Base-by-base conservation (phyloP, 1,140 invertebrate genomes). In the Samia ricini region DNA sequence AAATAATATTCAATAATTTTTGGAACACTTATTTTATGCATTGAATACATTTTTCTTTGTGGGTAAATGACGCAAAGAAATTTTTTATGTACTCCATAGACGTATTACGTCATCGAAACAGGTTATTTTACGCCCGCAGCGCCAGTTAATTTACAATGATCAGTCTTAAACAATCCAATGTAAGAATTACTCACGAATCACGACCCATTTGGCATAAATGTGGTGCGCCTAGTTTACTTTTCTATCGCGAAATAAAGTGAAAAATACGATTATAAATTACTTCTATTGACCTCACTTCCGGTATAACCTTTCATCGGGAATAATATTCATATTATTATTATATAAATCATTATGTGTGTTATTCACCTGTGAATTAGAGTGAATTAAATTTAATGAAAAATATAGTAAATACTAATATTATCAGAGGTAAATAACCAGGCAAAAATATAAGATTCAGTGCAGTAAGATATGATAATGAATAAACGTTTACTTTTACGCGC, bases 401-500 rank as follows among this genome's bases (percentile, higher is more conserved):
- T 42, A 15, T 42, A n/a, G n/a, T n/a, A n/a, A n/a, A n/a, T 42
- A 3, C 33, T 42, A 4, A 10, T 10, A 42, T 42, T 15, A 3
- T 42, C 4, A 1, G 12, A 7, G 12, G 33, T 42, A 42, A 42
- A 15, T 15, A 42, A 15, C 33, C 33, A 42, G n/a, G n/a, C n/a
- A 42, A 42, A 15, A 15, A 4, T 42, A 42, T 15, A 42, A 29
- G 26, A 1, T 29, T 29, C 10, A 29, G 10, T 29, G 6, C 10
- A 6, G 21, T 20, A 24, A 19, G 19, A 60, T 56, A 15, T 54
- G 48, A 73, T 15, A 12, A 79, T 77, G 75, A 68, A 61, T 33
- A 74, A 60, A 63, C 68, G 68, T 10, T 59, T 76, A 42, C n/a
- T 77, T 22, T 61, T 56, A 36, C 61, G 54, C 12, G 26, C 63